A percentile compares a stretch with the other conserved stretches of the same genome.
Evolutionary conservation across 1,140 invertebrate species (phyloP).

Genomic region (Riptortus pedestris): DNA sequence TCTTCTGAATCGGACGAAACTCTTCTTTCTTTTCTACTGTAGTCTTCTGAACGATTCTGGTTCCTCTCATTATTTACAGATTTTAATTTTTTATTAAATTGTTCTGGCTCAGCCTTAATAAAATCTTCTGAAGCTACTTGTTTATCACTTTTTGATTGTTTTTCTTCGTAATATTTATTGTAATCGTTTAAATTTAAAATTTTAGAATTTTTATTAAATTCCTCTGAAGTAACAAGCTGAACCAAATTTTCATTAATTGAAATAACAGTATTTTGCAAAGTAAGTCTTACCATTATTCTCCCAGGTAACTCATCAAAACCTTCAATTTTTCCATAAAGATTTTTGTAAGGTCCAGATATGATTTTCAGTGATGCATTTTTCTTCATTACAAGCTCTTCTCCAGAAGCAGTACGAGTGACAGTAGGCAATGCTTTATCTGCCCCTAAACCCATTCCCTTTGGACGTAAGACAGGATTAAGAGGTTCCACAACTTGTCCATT

Average conservation of each 20-base stretch:
- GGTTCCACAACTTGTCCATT: constrained; percentile 38
- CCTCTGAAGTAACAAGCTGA: constrained; percentile 59
- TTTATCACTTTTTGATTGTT: not conserved
- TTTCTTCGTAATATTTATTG: constrained; percentile 31
- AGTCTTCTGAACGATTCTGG: too few relatives aligned
- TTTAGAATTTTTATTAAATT: constrained; percentile 70
- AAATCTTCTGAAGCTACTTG: too few relatives aligned
- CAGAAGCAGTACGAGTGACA: constrained; percentile 39
- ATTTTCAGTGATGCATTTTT: constrained; percentile 62
- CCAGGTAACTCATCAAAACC: constrained; percentile 77
- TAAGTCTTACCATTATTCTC: constrained; percentile 66
- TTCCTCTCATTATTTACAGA: too few relatives aligned
- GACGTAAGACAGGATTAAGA: constrained; percentile 52
- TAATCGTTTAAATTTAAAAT: constrained; percentile 36
- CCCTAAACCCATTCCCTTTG: constrained; percentile 84
- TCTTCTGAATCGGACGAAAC: not conserved
- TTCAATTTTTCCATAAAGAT: constrained; percentile 69
- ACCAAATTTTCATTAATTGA: constrained; percentile 68
- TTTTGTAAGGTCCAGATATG: constrained; percentile 56
- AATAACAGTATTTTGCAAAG: constrained; percentile 54
- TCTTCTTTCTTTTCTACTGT: not conserved
- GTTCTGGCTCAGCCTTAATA: too few relatives aligned
- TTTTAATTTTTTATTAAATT: too few relatives aligned
- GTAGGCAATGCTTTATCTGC: constrained; percentile 57
- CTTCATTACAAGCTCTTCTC: constrained; percentile 51